Conservation (phyloP, 2,888 invertebrate species). For the Himalopsyche kuldschensis region DNA sequence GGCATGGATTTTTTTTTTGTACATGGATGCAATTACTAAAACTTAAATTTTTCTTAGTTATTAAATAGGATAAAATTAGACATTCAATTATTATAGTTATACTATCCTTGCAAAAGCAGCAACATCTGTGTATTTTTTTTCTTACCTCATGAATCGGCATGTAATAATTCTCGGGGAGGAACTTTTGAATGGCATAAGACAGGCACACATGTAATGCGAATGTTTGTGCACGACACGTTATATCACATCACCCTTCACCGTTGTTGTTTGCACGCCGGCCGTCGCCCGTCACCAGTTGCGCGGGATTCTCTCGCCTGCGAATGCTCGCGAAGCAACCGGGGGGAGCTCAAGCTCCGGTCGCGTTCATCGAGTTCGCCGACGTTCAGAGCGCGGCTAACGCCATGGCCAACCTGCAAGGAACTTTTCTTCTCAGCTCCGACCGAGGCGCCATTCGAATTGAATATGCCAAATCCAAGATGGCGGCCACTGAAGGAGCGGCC, state of each 20-base stretch:
- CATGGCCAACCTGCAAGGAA: constrained; percentile 92
- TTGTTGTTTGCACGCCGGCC: background rate
- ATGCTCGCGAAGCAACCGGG: constrained; percentile 80
- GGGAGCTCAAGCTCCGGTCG: constrained; percentile 72
- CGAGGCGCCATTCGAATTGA: constrained; percentile 98
- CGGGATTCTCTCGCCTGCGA: constrained; percentile 97
- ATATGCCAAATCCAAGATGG: constrained; percentile 99
- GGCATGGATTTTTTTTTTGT: no score
- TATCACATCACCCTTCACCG: background rate
- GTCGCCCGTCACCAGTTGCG: constrained; percentile 70
- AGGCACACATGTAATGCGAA: background rate
- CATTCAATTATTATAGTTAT: no score
- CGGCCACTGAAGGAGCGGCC: constrained; percentile 68
- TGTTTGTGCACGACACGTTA: background rate
- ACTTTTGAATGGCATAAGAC: background rate
- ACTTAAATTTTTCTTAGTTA: no score
- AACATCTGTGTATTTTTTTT: no score
- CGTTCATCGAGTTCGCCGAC: constrained; percentile 97
- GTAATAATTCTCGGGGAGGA: background rate
- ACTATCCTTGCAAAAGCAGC: no score
- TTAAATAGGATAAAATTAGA: no score
- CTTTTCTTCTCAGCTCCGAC: constrained; percentile 92
- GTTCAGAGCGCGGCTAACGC: constrained; percentile 89
- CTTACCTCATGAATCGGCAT: no score
- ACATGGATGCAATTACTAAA: no score